Evolutionary conservation across 2,113 vertebrate genomes (phyloP).

Genomic region (Oryzias curvinotus): DNA sequence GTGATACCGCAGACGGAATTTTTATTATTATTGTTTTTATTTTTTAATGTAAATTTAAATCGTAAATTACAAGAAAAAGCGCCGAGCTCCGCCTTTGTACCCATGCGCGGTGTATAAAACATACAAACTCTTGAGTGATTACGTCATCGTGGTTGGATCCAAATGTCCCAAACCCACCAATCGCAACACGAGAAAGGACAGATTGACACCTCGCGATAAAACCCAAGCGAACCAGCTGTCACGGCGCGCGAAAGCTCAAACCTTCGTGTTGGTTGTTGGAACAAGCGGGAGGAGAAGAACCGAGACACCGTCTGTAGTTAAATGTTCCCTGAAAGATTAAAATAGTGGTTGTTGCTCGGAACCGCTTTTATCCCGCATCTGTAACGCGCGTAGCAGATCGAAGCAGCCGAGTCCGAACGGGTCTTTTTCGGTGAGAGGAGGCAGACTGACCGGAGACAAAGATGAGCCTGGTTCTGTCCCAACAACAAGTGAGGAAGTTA

Average conservation of each 20-base stretch:
- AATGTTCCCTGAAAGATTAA: conserved; percentile 16
- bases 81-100: conserved; percentile 16
- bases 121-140: not conserved
- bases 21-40: not conserved
- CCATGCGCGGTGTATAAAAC: not conserved
- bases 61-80: too few relatives aligned
- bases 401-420: conserved; percentile 1
- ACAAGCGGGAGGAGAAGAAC: conserved; percentile 72
- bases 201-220: conserved; percentile 54
- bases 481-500: conserved; percentile 65
- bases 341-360: not conserved
- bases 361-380: not conserved
- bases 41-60: not conserved
- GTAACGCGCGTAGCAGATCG: not conserved
- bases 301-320: not conserved
- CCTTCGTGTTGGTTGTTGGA: conserved; percentile 18
- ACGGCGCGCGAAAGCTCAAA: conserved; percentile 78
- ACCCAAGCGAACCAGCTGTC: conserved; percentile 49
- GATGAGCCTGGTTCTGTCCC: conserved; percentile 70
- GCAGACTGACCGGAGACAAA: conserved; percentile 35
- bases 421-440: conserved; percentile 3
- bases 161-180: conserved; percentile 33
- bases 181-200: conserved; percentile 17
- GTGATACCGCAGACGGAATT: too few relatives aligned
- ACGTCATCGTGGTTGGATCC: conserved; percentile 30